Evolutionary conservation across 2,888 invertebrate genomes (phyloP).

Genomic region (Parnassius orleans): DNA sequence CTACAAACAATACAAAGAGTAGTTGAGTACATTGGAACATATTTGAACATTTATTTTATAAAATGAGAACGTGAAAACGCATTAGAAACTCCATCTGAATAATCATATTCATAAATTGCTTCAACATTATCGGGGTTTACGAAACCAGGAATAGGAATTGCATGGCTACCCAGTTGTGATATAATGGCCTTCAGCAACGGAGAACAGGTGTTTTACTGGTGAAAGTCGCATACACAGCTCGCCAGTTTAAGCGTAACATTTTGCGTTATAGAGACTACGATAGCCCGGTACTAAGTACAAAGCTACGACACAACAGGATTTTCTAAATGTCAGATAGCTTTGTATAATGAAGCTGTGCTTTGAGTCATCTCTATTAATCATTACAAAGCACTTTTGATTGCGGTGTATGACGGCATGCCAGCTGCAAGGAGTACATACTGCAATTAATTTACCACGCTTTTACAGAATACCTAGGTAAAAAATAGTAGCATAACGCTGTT

Average conservation of each 20-base stretch:
- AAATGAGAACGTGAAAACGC: no score
- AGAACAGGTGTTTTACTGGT: conserved; percentile 49
- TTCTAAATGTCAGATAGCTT: conserved; percentile 26
- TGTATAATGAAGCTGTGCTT: conserved; percentile 21
- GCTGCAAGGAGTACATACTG: conserved; percentile 24
- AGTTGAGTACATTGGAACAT: no score
- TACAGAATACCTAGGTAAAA: neutral
- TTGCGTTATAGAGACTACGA: conserved; percentile 19
- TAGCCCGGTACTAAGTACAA: neutral
- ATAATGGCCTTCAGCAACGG: conserved; percentile 53
- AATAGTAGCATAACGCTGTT: no score
- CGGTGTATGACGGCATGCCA: conserved; percentile 2
- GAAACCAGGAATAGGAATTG: conserved; percentile 51
- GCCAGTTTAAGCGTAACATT: conserved; percentile 26
- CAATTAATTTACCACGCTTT: conserved; percentile 7
- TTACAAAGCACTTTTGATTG: conserved; percentile 20
- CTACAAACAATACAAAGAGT: no score
- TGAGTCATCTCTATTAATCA: conserved; percentile 23
- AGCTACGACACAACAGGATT: conserved; percentile 33
- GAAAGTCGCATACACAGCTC: conserved; percentile 47
- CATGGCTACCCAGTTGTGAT: conserved; percentile 44
- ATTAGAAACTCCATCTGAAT: conserved; percentile 12
- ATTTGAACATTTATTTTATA: no score
- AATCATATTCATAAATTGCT: conserved; percentile 31
- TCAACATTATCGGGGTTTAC: conserved; percentile 37